Percentiles rank a stretch among this genome's conserved stretches.
These are phyloP conservation scores for Cryptoblepharus egeriae DNA, from an alignment of 2,797 vertebrate genomes.

Conservation along the genomic window DNA sequence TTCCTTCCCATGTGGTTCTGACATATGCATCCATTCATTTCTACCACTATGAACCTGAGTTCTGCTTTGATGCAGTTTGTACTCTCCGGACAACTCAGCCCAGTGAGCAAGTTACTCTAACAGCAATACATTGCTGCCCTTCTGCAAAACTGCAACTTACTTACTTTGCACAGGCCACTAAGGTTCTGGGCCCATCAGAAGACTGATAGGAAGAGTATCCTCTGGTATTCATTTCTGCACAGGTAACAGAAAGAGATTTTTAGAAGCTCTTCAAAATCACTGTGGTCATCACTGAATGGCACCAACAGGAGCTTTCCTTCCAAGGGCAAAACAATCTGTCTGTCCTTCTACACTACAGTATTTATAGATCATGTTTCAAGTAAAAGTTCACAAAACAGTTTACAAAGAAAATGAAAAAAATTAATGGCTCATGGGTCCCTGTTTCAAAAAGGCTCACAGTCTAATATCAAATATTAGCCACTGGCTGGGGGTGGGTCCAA, in stretches of 20 bases:
- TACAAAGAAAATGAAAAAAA: too few relatives aligned
- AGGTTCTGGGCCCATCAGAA: conserved; percentile 55
- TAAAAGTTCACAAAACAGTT: too few relatives aligned
- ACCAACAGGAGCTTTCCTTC: too few relatives aligned
- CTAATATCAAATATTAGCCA: too few relatives aligned
- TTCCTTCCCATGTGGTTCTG: background rate
- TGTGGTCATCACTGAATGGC: conserved; percentile 11
- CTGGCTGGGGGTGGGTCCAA: too few relatives aligned
- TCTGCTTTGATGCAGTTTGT: background rate
- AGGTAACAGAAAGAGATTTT: conserved; percentile 17
- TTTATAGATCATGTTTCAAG: too few relatives aligned
- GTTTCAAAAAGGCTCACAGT: too few relatives aligned
- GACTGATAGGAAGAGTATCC: background rate
- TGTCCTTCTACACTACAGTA: too few relatives aligned
- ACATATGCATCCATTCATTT: background rate
- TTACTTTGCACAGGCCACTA: conserved; percentile 87
- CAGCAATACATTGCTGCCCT: too few relatives aligned
- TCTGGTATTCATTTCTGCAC: background rate
- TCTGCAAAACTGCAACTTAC: conserved; percentile 61
- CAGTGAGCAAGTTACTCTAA: too few relatives aligned
- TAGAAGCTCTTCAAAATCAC: background rate
- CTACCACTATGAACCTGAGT: background rate
- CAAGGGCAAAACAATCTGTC: too few relatives aligned
- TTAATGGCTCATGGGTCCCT: too few relatives aligned
- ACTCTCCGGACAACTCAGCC: background rate